Evolutionary conservation across 2,113 vertebrate species (phyloP), one percentile per base, ranked within the genome.

Genomic region (Istiophorus platypterus): DNA sequence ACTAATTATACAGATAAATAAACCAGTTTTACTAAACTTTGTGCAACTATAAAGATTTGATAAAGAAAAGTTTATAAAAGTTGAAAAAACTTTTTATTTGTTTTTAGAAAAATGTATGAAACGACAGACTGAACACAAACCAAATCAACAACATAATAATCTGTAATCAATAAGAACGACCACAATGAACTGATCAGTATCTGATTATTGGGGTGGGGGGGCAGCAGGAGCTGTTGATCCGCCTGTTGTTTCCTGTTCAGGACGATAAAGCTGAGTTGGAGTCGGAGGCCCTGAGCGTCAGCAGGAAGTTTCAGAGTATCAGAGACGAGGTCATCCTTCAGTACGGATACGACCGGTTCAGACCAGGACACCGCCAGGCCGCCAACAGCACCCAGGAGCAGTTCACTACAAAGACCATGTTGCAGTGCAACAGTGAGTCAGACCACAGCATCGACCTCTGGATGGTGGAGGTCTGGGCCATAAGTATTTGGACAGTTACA

Each of bases 381-480:
- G 2, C 6, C 0, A 56, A 52, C 31, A 77, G 39, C 77, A 89
- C 89, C 0, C 97, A 99, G 90, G 82, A 96, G 57, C 71, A 89
- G 24, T 97, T 95, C 0, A 92, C 94, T 64, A 0, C 7, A 18
- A 97, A 94, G 79, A 98, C 97, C 47, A 92, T 41, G 74, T 85
- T 92, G 83, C 97, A 96, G 12, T 99, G 98, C 49, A 57, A 92
- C 17, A 2, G 97, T 99, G 92, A 97, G 97, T 79, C 3, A 18
- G 41, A 42, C 6, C 41, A 39, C 37, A 39, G 5, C 37, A 39
- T 6, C 6, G 31, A 6, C 3, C 31, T 4, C 37, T 97, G n/a
- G 85, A 97, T 0, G 2, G 92, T 1, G 0, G 42, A 39, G 37
- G 37, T 10, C 37, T 9, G 10, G 37, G 37, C 37, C 37, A 10